These are phyloP conservation scores for Chironomus tentans DNA, from an alignment of 2,888 invertebrate species.

Conservation along the genomic window DNA sequence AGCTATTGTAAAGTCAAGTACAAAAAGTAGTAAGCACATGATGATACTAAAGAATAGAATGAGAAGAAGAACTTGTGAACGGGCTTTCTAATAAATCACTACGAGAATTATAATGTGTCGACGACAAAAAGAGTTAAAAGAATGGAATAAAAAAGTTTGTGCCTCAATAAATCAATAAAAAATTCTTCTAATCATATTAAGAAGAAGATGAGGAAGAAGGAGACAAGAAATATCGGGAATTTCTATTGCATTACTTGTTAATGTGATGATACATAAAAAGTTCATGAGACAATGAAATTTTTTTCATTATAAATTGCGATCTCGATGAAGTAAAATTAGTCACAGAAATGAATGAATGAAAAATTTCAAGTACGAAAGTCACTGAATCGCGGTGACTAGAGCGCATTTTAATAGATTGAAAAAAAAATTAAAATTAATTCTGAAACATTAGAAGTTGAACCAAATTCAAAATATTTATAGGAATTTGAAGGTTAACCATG, in stretches of 20 bases:
- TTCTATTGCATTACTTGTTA: background rate
- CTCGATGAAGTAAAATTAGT: background rate
- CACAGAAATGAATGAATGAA: background rate
- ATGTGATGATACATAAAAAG: background rate
- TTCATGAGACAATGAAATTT: background rate
- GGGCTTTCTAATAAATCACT: constrained; percentile 9
- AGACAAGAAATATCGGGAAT: background rate
- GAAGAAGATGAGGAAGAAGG: background rate
- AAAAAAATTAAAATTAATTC: no score
- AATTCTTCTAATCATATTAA: background rate
- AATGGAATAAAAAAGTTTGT: background rate
- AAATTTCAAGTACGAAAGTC: no score
- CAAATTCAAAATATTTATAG: no score
- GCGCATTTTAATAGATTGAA: no score
- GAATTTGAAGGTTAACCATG: no score
- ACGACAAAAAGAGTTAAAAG: background rate
- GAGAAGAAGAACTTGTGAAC: background rate
- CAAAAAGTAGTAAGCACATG: background rate
- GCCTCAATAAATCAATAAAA: constrained; percentile 9
- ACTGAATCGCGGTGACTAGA: no score
- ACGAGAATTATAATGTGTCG: background rate
- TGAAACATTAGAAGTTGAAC: no score
- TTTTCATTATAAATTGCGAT: background rate
- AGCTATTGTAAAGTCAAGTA: background rate
- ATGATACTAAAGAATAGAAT: background rate